A percentile compares a stretch with the other conserved stretches of the same genome.
Conservation (phyloP, 2,888 invertebrate genomes). For the Drosophila anomelani region DNA sequence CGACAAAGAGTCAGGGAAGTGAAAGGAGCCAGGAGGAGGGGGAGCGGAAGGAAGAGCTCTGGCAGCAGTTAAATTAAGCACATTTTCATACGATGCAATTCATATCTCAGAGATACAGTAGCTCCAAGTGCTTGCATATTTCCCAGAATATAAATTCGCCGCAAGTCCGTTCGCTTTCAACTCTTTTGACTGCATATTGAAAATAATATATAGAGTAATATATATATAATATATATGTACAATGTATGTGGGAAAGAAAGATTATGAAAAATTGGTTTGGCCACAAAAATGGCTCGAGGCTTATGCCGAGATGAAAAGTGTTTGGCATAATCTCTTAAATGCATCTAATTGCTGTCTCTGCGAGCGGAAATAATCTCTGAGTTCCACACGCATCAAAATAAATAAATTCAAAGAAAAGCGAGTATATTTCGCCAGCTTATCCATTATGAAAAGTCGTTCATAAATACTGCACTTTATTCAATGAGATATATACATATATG, state of each 20-base stretch:
- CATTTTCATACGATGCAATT: conserved; percentile 67
- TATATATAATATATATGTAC: not conserved
- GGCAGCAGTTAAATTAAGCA: conserved; percentile 75
- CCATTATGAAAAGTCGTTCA: conserved; percentile 24
- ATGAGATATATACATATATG: conserved; percentile 5
- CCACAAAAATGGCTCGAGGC: conserved; percentile 27
- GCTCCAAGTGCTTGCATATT: conserved; percentile 28
- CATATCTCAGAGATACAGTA: conserved; percentile 44
- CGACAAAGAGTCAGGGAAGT: conserved; percentile 51
- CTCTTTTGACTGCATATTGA: conserved; percentile 30
- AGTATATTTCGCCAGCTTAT: conserved; percentile 16
- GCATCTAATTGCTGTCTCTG: conserved; percentile 38
- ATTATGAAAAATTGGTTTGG: conserved; percentile 40
- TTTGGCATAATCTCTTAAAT: conserved; percentile 34
- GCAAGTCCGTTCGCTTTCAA: conserved; percentile 11
- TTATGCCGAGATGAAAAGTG: conserved; percentile 36
- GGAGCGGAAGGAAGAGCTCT: conserved; percentile 20
- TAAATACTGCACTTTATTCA: conserved; percentile 35
- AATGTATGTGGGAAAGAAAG: conserved; percentile 11
- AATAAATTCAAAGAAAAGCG: conserved; percentile 21
- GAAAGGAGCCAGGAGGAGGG: not conserved
- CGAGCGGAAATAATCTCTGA: conserved; percentile 37
- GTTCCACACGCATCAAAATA: conserved; percentile 14
- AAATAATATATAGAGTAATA: conserved; percentile 15
- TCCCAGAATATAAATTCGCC: conserved; percentile 22